Percentiles rank a stretch among this genome's conserved stretches.
Conservation (phyloP, 1,140 invertebrate genomes). For the Hyphantria cunea region DNA sequence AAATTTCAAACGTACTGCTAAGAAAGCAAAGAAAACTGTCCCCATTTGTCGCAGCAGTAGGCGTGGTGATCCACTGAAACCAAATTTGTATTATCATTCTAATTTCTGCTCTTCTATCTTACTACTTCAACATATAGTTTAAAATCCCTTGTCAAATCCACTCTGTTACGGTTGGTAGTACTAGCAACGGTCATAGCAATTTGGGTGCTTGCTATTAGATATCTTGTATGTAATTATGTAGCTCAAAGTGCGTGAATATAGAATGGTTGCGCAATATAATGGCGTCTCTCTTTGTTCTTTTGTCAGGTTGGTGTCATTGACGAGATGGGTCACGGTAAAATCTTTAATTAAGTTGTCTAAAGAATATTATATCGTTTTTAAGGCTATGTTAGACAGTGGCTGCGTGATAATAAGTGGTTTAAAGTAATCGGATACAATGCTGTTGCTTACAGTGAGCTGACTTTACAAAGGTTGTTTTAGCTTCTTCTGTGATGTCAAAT, state of each 20-base stretch:
- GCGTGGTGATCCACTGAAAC: constrained; percentile 56
- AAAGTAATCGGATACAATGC: not conserved
- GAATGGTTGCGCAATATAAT: constrained; percentile 64
- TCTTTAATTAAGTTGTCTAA: constrained; percentile 33
- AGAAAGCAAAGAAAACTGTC: constrained; percentile 52
- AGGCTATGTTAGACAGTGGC: not conserved
- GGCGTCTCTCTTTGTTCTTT: constrained; percentile 61
- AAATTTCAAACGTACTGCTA: constrained; percentile 7
- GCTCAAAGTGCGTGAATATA: constrained; percentile 64
- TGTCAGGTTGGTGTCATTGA: constrained; percentile 49
- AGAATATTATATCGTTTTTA: constrained; percentile 13
- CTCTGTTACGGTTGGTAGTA: constrained; percentile 8
- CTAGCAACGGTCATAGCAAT: constrained; percentile 51
- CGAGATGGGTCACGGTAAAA: constrained; percentile 64
- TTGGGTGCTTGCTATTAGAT: constrained; percentile 59
- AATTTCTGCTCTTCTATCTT: too few relatives aligned
- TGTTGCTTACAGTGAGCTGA: too few relatives aligned
- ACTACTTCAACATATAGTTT: constrained; percentile 16
- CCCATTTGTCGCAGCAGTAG: constrained; percentile 61
- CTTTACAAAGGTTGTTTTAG: too few relatives aligned
- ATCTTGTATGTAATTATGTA: constrained; percentile 48
- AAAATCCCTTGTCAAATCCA: constrained; percentile 15
- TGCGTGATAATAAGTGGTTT: not conserved
- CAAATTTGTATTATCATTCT: constrained; percentile 22
- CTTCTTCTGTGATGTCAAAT: too few relatives aligned